phyloP scores from a whole-genome alignment of 2,113 vertebrate species.

The Ceyx cyanopectus region DNA sequence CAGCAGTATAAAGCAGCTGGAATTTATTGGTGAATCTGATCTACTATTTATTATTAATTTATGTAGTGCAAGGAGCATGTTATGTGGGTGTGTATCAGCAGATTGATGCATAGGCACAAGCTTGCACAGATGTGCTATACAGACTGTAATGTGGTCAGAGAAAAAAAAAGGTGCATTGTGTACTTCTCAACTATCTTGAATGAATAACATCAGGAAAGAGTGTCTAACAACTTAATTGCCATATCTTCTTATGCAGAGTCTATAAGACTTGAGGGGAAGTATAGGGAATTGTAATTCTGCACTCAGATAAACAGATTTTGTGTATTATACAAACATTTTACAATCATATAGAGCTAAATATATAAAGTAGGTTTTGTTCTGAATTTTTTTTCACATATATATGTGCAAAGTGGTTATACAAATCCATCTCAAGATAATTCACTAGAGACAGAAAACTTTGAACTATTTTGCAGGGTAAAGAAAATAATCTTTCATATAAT shows the following conservation, averaged over 20 bases:
- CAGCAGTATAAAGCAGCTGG: slow-evolving; percentile 25
- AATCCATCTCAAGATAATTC: background rate
- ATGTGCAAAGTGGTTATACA: background rate
- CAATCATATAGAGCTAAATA: background rate
- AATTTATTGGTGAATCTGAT: slow-evolving; percentile 26
- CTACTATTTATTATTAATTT: slow-evolving; percentile 45
- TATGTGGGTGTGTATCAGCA: background rate
- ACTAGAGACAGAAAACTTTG: background rate
- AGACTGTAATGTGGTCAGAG: background rate
- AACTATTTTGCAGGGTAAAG: background rate
- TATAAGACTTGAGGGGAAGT: background rate
- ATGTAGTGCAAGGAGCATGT: background rate
- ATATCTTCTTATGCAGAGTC: background rate
- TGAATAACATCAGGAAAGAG: background rate
- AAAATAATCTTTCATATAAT: background rate
- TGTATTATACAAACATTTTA: background rate
- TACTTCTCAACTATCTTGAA: background rate
- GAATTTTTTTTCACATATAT: background rate
- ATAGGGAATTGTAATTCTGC: background rate
- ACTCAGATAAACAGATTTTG: background rate
- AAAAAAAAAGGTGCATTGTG: background rate
- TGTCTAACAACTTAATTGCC: background rate
- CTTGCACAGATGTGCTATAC: background rate
- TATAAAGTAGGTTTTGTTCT: background rate
- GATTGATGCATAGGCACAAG: background rate